Conservation (phyloP, 2,113 vertebrate genomes). For the Coreoperca whiteheadi region DNA sequence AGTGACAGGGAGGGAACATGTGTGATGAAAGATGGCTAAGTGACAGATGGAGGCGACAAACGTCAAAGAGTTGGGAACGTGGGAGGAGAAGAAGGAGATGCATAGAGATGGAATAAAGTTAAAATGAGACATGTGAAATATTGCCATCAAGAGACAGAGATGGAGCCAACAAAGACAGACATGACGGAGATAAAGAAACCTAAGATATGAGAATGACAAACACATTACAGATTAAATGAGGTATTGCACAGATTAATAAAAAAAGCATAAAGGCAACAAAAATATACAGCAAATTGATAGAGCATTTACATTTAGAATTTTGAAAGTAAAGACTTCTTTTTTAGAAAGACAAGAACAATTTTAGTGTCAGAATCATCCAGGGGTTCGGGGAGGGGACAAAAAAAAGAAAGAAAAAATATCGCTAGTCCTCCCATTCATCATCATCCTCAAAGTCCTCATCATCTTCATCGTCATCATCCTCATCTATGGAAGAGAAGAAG, state of each 20-base stretch:
- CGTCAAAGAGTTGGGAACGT: constrained; percentile 16
- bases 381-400: constrained; percentile 44
- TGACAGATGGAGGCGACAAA: constrained; percentile 50
- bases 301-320: constrained; percentile 95
- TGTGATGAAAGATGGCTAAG: constrained; percentile 37
- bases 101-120: constrained; percentile 8
- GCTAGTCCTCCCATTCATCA: constrained; percentile 98
- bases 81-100: constrained; percentile 23
- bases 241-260: constrained; percentile 98
- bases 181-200: constrained; percentile 38
- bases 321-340: constrained; percentile 88
- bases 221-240: constrained; percentile 95
- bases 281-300: constrained; percentile 96
- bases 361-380: constrained; percentile 90
- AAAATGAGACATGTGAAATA: constrained; percentile 41
- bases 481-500: constrained; percentile 83
- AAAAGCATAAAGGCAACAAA: constrained; percentile 95
- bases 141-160: constrained; percentile 30
- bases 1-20: constrained; percentile 59
- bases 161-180: constrained; percentile 21
- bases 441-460: constrained; percentile 98
- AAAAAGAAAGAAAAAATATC: constrained; percentile 49
- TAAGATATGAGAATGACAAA: constrained; percentile 88
- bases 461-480: constrained; percentile 96
- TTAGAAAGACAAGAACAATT: constrained; percentile 89